Percentiles rank a stretch among this genome's conserved stretches.
These are phyloP conservation scores for Deroplatys truncata DNA, from an alignment of 2,888 invertebrate species.

Conservation along the genomic window DNA sequence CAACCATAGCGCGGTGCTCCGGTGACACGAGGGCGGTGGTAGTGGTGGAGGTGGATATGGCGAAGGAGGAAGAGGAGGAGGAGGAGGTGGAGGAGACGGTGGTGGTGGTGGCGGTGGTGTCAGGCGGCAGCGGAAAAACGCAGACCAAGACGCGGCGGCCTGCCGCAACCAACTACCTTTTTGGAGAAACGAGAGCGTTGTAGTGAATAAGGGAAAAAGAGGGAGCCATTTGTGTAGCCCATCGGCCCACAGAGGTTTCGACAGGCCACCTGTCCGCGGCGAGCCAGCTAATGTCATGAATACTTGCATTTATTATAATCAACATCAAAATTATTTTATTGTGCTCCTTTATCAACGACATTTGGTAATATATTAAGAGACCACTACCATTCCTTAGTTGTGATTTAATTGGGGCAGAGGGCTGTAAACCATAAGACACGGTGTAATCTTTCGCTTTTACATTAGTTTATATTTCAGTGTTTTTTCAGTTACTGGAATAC, in stretches of 20 bases:
- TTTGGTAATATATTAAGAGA: neutral
- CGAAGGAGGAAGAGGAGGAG: neutral
- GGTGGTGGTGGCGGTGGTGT: neutral
- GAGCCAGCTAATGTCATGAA: neutral
- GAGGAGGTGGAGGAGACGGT: neutral
- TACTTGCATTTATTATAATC: neutral
- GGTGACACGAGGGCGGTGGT: conserved; percentile 15
- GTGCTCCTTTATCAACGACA: neutral
- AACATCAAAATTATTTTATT: neutral
- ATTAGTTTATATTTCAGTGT: neutral
- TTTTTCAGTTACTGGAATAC: neutral
- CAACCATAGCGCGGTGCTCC: conserved; percentile 20
- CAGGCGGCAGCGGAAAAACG: conserved; percentile 6
- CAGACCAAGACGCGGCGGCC: conserved; percentile 6
- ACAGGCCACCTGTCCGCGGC: neutral
- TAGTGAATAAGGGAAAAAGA: neutral
- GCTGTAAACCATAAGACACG: neutral
- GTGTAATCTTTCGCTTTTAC: neutral
- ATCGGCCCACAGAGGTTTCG: neutral
- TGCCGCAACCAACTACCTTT: neutral
- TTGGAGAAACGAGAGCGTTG: neutral
- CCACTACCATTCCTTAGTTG: neutral
- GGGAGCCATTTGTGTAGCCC: neutral
- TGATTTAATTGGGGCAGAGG: neutral
- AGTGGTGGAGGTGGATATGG: neutral